Evolutionary conservation across 2,797 vertebrate genomes (phyloP), one percentile per base, ranked within the genome.

Genomic region (Hafferia zeledoni): DNA sequence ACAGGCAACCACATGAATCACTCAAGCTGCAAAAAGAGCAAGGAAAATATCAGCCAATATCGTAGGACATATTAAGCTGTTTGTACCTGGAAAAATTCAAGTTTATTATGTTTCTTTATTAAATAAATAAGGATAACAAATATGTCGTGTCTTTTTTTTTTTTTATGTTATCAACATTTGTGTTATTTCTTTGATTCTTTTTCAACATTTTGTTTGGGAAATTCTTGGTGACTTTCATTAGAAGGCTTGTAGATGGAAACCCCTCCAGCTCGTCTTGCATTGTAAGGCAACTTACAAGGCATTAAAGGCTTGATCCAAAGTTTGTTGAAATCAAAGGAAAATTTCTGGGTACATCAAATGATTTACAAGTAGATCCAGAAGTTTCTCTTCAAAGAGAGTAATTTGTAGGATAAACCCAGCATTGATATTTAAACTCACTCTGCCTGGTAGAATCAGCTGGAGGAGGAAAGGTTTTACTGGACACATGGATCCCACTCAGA

Each of bases 91-190:
- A 94, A 96, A 95, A 94, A 92, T 24, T 82, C 64, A 71, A 95
- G 63, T 96, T 96, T 94, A 95, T 96, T 95, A 96, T 94, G 89
- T 93, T 91, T 94, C 94, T 95, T 93, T 94, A 85, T 93, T 94
- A 95, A 96, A 95, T 96, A 95, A 95, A 94, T 95, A 83, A 95
- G 93, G 96, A 91, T 85, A 90, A 92, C 87, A 95, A 94, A 91
- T 94, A 95, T 35, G 78, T 94, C 52, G 43, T 59, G 79, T 85
- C 94, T 28, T 23, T 70, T 83, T 91, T 28, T 23, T 70, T 83
- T 93, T 95, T 50, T 67, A 20, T 25, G 30, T 64, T 78, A 13
- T 28, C 30, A 37, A 31, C 25, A 47, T 83, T 68, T 93, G 27
- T 65, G 22, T 55, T 50, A 39, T 87, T 77, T 76, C 69, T 74